Base-by-base conservation (phyloP, 2,888 invertebrate genomes). In the Oscheius sp. region DNA sequence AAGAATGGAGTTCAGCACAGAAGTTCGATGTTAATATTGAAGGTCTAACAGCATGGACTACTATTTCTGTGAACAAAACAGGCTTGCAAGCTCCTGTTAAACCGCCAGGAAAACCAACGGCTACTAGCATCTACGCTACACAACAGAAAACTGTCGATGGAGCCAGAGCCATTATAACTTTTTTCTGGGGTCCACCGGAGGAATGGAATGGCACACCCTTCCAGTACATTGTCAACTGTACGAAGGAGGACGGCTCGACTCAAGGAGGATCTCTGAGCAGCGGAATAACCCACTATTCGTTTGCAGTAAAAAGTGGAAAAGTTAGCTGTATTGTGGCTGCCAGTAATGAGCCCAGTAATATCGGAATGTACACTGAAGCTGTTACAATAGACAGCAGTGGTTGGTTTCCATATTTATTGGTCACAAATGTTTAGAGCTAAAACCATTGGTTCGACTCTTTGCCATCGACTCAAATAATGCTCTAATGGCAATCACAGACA, bases 141-240 rank as follows among this genome's bases (percentile, higher is more conserved):
- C 86, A 87, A 66, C 87, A 86, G 73, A 87, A 85, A 43, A 87
- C 86, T 13, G 87, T 88, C 0, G 87, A 87, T 55, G 87, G 87
- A 27, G 82, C 87, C 3, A 76, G 87, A 12, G 87, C 87, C 0
- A 81, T 88, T 12, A 87, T 87, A 25, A 85, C 86, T 43, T 80
- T 88, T 46, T 88, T 87, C 74, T 87, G 87, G 87, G 76, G 80
- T 27, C 81, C 83, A 21, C 87, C 87, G 2, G 64, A 56, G 0
- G 85, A 86, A 58, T 88, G 87, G 87, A 87, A 87, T 72, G 87
- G 87, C 3, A 77, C 74, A 56, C 84, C 77, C 23, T 84, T 84
- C 76, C 85, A 73, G 77, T 83, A 87, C 70, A 74, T 81, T 27
- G 85, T 88, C 29, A 87, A 87, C 59, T 87, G 87, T 73, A 84